These are phyloP conservation scores for Cheilosia impressa DNA, from an alignment of 2,888 invertebrate genomes.

Conservation along the genomic window DNA sequence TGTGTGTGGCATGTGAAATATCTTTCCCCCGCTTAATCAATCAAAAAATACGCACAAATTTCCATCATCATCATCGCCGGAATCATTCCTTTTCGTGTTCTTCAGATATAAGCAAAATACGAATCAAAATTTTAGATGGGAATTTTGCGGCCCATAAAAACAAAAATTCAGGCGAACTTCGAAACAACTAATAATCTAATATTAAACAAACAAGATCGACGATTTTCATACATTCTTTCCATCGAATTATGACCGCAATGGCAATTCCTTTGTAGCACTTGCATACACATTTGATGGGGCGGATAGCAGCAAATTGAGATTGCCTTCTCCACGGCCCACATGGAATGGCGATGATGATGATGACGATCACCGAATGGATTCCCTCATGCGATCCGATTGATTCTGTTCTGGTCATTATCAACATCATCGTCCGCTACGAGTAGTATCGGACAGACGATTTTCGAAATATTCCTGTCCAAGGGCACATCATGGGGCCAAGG, in stretches of 20 bases:
- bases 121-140: constrained; percentile 30
- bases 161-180: neutral
- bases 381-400: neutral
- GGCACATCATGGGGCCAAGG: constrained; percentile 37
- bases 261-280: constrained; percentile 12
- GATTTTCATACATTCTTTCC: constrained; percentile 32
- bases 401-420: constrained; percentile 44
- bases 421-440: constrained; percentile 23
- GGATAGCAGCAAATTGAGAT: neutral
- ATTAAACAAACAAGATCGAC: constrained; percentile 58
- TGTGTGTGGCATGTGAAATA: constrained; percentile 45
- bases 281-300: constrained; percentile 10
- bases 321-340: constrained; percentile 35
- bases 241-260: constrained; percentile 50
- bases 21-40: constrained; percentile 55
- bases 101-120: constrained; percentile 20
- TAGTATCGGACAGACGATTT: constrained; percentile 31
- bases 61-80: constrained; percentile 46
- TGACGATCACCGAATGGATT: constrained; percentile 38
- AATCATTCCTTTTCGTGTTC: constrained; percentile 21
- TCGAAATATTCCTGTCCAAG: constrained; percentile 48
- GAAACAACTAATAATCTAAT: constrained; percentile 39
- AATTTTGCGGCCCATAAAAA: constrained; percentile 24
- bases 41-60: constrained; percentile 34
- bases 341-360: constrained; percentile 54